Base-by-base conservation (phyloP, 2,888 invertebrate genomes). In the Metellina segmentata region DNA sequence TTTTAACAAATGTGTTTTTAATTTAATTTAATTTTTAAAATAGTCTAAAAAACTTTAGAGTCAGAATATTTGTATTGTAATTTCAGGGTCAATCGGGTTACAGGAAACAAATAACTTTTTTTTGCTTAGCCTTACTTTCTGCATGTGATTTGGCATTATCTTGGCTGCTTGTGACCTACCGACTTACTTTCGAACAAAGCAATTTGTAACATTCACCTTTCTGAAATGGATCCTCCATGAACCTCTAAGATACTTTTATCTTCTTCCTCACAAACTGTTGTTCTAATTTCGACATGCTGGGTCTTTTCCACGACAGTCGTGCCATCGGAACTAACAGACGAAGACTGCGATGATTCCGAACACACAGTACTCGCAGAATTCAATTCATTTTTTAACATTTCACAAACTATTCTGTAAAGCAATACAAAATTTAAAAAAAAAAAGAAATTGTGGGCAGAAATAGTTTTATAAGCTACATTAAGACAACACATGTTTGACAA, bases 181-280 rank as follows among this genome's bases (percentile, higher is more conserved):
- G 34, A 34, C 34, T 34, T 34, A 34, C 34, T 34, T 34, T 34
- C 34, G 4, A 2, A 34, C 4, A 34, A 34, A 34, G 1, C 34
- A 34, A 34, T 34, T 2, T 61, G 11, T 9, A 61, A 11, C 16
- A 87, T 7, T 71, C 78, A 92, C 92, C 92, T 92, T 51, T 92
- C 92, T 11, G 92, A 92, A 51, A 92, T 92, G n/a, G 92, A 92
- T 19, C 92, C 92, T 72, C 92, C 92, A 82, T 89, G 92, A 11
- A 78, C 81, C 51, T 89, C 92, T 52, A 85, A 34, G 0, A 89
- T 81, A 6, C 16, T 70, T 48, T 81, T 81, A 16, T 92, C 89
- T 78, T 92, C 89, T 71, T 77, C 89, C 19, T 81, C 87, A 78
- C 71, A 34, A 34, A 20, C 78, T 51, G 82, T 53, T 7, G 86